Evolutionary conservation across 1,140 invertebrate genomes (phyloP), one percentile per base, ranked within the genome.

Genomic region (Penaeus vannamei): DNA sequence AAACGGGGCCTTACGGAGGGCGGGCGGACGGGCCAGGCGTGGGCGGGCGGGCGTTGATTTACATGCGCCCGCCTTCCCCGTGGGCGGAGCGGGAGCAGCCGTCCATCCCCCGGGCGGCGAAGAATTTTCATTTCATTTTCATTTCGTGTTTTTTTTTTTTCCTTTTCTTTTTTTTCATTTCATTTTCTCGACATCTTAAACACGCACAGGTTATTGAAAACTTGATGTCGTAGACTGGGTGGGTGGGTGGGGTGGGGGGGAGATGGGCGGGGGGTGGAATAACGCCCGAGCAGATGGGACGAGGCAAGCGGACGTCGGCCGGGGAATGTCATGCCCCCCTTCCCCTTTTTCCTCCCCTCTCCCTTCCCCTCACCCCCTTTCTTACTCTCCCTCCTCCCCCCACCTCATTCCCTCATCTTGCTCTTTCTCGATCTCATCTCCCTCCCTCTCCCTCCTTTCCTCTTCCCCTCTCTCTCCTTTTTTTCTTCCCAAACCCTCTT

Each of bases 91-190:
- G 87, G 84, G 53, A 89, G 87, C 87, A 89, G 87, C 87, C 87
- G 87, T 89, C 87, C 87, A 84, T 89, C 82, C 82, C 82, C 84
- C 46, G 46, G 46, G 46, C 46, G 32, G 81, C 82, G 82, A 84
- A 79, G 87, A 89, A 89, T 89, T 89, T 84, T 89, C 87, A 89
- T 89, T 89, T 89, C 87, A 88, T 88, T 88, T 88, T 88, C 87
- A 88, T 88, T 88, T 84, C 81, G 81, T 72, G 64, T 84, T 89
- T 84, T 89, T 83, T 84, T 89, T 89, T 83, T 84, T 88, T 84
- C 84, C 77, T 80, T 84, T 84, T 84, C 77, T 69, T 66, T 72
- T 85, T 89, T 89, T 89, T 89, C 87, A 89, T 89, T 89, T 89
- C 87, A 89, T 89, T 89, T 84, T 89, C 60, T 85, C 87, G 87